Evolutionary conservation across 2,113 vertebrate genomes (phyloP).

Genomic region (Urocolius indicus): DNA sequence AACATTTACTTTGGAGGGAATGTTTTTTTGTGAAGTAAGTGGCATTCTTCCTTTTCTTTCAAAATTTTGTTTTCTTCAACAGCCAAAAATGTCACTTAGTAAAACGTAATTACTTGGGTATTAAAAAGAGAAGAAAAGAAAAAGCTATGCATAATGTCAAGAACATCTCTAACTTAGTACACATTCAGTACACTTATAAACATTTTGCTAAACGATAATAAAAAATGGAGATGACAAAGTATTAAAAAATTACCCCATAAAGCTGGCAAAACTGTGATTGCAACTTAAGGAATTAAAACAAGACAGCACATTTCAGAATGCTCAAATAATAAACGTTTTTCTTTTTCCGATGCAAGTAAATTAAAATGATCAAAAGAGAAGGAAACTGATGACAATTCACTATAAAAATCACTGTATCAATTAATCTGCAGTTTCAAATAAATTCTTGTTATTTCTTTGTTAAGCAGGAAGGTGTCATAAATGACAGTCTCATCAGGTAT

Average conservation of each 20-base stretch:
- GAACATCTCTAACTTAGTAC: not conserved
- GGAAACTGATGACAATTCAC: not conserved
- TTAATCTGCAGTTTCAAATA: not conserved
- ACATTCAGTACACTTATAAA: not conserved
- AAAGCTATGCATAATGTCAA: not conserved
- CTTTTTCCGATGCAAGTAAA: not conserved
- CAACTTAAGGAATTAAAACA: not conserved
- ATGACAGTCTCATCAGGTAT: not conserved
- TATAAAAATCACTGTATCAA: not conserved
- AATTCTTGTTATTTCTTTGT: not conserved
- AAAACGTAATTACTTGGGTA: not conserved
- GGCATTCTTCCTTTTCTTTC: not conserved
- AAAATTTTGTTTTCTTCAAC: not conserved
- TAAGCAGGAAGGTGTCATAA: not conserved
- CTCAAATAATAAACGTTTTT: not conserved
- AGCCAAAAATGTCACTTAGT: not conserved
- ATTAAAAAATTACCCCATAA: not conserved
- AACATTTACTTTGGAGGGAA: not conserved
- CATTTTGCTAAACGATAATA: not conserved
- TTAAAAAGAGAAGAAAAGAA: no score
- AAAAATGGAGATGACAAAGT: not conserved
- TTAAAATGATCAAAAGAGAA: not conserved
- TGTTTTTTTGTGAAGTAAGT: not conserved
- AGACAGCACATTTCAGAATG: not conserved
- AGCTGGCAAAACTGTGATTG: not conserved